phyloP scores from a whole-genome alignment of 2,888 invertebrate genomes.

The Acrobeloides nanus region DNA sequence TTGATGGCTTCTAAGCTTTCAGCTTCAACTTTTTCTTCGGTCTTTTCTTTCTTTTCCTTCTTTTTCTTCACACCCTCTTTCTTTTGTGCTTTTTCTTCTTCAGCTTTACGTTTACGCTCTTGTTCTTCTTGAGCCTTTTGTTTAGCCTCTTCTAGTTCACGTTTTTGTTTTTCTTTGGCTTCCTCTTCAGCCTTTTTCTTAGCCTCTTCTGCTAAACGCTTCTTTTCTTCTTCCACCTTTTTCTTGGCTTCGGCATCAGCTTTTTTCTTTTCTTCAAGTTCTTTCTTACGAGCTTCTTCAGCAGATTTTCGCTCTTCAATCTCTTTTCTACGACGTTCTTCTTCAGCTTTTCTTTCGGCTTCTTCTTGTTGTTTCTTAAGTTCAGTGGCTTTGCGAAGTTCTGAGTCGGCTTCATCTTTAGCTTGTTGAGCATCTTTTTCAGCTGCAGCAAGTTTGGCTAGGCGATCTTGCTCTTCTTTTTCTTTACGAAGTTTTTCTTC shows the following conservation, averaged over 20 bases:
- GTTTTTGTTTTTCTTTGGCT: conserved; percentile 11
- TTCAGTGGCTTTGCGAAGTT: too few species aligned
- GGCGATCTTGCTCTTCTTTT: conserved; percentile 7
- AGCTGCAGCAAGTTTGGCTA: conserved; percentile 8
- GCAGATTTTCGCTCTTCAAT: conserved; percentile 17
- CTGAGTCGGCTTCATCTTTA: conserved; percentile 3
- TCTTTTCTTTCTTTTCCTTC: not conserved
- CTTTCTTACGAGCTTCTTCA: not conserved
- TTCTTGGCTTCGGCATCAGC: conserved; percentile 19
- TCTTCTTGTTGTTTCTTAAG: conserved; percentile 15
- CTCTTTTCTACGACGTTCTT: conserved; percentile 21
- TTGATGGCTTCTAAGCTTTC: conserved; percentile 11
- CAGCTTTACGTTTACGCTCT: conserved; percentile 10
- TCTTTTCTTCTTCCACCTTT: conserved; percentile 8
- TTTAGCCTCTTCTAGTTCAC: conserved; percentile 5
- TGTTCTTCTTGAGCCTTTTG: conserved; percentile 8
- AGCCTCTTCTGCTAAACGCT: conserved; percentile 12
- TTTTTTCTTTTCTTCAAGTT: conserved; percentile 19
- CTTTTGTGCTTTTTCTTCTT: too few species aligned
- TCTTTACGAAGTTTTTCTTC: conserved; percentile 15
- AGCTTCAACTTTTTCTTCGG: conserved; percentile 12
- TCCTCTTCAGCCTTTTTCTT: conserved; percentile 8
- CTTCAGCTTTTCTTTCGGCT: conserved; percentile 14
- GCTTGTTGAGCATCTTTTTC: conserved; percentile 14
- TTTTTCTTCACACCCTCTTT: conserved; percentile 9